Evolutionary conservation across 1,140 invertebrate species (phyloP).

Genomic region (Marisa cornuarietis): DNA sequence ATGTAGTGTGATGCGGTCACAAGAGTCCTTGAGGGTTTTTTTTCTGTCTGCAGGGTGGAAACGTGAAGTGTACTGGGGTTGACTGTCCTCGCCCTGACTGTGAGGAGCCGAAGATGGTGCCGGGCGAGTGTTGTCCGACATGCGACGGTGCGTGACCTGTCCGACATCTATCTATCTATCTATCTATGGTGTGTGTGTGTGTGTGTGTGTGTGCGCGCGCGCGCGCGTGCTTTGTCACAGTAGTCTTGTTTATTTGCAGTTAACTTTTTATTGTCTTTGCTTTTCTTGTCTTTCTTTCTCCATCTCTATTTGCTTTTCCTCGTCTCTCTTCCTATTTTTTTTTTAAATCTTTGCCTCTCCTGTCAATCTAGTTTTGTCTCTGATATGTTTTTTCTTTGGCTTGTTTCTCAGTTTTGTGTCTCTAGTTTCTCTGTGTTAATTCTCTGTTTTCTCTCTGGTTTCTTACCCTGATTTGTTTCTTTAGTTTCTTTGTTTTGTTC

Average conservation of each 20-base stretch:
- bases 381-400: neutral
- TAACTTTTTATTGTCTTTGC: no score
- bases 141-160: constrained; percentile 33
- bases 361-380: neutral
- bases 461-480: neutral
- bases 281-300: neutral
- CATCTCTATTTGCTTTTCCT: neutral
- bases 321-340: neutral
- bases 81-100: constrained; percentile 39
- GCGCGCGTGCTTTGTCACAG: no score
- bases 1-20: no score
- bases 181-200: neutral
- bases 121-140: constrained; percentile 35
- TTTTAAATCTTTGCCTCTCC: neutral
- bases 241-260: no score
- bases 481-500: no score
- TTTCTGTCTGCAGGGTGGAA: constrained; percentile 24
- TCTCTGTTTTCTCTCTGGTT: neutral
- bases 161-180: neutral
- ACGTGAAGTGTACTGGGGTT: constrained; percentile 22
- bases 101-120: constrained; percentile 31
- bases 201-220: neutral
- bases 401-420: neutral
- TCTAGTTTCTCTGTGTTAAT: neutral
- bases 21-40: no score